Base-by-base conservation (phyloP, 2,113 vertebrate genomes). In the Calcarius ornatus region DNA sequence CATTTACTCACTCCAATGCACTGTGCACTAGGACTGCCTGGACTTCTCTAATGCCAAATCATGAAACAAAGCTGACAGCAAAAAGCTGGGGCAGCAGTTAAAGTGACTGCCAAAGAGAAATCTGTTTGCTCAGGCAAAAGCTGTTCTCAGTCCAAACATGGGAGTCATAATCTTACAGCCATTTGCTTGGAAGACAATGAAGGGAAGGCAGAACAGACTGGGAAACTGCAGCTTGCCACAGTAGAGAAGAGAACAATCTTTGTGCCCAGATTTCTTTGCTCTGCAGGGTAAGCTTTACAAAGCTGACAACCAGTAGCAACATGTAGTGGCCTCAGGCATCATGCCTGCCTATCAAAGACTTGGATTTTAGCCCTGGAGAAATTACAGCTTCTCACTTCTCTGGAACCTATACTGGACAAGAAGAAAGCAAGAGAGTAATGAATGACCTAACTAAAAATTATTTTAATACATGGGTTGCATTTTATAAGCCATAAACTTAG, bases 331-430 rank as follows among this genome's bases (percentile, higher is more conserved):
- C 92, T 81, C 90, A 88, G 90, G 91, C 92, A 4, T 65, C 47
- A 68, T 82, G 90, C 88, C 56, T 86, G 93, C 88, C 92, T 96
- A 92, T 95, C 91, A 92, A 95, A 96, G 88, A 69, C 90, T 96
- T 97, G 95, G 95, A 95, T 79, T 94, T 97, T 86, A 96, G 94
- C 94, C 95, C 89, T 94, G 64, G 59, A 97, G 89, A 97, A 97
- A 96, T 96, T 64, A 96, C 54, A 86, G 38, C 59, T 94, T 94
- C 75, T 95, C 81, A 47, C 33, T 89, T 93, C 87, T 88, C 73
- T 85, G 77, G 88, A 96, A 97, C 80, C 77, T 92, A 21, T 50
- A 85, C 68, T 1, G 38, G 45, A 56, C 14, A 1, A 80, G 51
- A 93, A 89, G 72, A 92, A 95, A 82, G 80, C 27, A 59, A 86